Evolutionary conservation across 2,888 invertebrate species (phyloP), one percentile per base, ranked within the genome.

Genomic region (Stenolophus ochropezus): DNA sequence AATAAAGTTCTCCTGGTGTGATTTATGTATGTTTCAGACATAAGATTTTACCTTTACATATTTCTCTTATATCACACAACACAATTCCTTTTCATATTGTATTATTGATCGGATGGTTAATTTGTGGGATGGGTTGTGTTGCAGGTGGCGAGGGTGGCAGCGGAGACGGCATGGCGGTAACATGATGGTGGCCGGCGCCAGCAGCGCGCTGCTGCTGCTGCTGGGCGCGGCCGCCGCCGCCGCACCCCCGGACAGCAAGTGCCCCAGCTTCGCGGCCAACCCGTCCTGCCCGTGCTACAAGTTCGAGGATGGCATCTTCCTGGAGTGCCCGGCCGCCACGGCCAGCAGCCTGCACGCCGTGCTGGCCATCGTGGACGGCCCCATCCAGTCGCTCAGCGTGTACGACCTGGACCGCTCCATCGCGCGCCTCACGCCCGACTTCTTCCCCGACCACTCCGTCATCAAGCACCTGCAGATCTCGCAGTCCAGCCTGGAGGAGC

Each of bases 271-370:
- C 86, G 92, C 94, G 86, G 93, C 94, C 86, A 95, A 94, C 89
- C 94, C 95, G 53, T 94, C 94, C 85, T 97, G 97, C 89, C 96
- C 96, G 4, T 97, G 97, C 90, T 97, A 96, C 91, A 96, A 96
- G 89, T 96, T 97, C 89, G 96, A 96, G 90, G 96, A 96, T 91
- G 97, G 96, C 82, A 91, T 97, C 83, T 96, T 96, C 90, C 92
- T 97, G 87, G 97, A 97, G 89, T 97, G 97, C 88, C 95, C 96
- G 53, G 95, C 95, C 75, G 95, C 96, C 58, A 95, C 95, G 77
- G 93, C 95, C 58, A 91, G 92, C 83, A 94, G 95, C 69, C 92
- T 97, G 85, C 93, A 93, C 88, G 92, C 92, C 85, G 94, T 96
- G 51, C 90, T 97, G 85, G 92, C 94, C 85, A 92, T 93, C 87